These are phyloP conservation scores for Falcaria lacertinaria DNA, from an alignment of 2,888 invertebrate species.

Conservation along the genomic window DNA sequence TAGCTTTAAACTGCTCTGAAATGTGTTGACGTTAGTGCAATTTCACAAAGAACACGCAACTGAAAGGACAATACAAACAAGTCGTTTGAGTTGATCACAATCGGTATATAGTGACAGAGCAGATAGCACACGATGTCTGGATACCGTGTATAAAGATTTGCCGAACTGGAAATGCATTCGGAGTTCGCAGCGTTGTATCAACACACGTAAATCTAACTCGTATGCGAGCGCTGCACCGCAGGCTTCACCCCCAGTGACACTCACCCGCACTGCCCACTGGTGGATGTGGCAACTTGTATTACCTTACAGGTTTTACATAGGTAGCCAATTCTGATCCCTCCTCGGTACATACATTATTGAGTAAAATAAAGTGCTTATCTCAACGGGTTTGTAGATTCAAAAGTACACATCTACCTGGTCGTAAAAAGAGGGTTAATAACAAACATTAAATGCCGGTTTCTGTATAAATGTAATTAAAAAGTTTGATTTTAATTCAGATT, in stretches of 20 bases:
- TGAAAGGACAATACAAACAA: background rate
- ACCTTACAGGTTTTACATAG: too few species aligned
- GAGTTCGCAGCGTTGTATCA: background rate
- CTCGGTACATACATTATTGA: background rate
- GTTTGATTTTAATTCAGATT: conserved; percentile 1
- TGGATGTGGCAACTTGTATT: too few species aligned
- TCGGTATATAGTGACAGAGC: background rate
- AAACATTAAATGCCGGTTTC: background rate
- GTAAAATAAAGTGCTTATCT: background rate
- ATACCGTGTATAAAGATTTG: background rate
- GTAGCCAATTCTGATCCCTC: too few species aligned
- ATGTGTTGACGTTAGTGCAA: background rate
- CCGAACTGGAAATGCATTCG: conserved; percentile 1
- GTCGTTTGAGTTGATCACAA: background rate
- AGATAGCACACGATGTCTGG: background rate
- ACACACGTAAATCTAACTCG: conserved; percentile 1
- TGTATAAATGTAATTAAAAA: conserved; percentile 1
- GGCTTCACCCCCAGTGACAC: background rate
- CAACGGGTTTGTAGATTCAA: too few species aligned
- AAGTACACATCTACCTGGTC: too few species aligned
- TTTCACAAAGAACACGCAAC: background rate
- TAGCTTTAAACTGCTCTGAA: too few species aligned
- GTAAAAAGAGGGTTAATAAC: background rate
- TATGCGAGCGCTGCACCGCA: background rate
- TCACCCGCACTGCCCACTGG: background rate